These are phyloP conservation scores for Catocala nupta DNA, from an alignment of 2,888 invertebrate genomes.

Conservation along the genomic window DNA sequence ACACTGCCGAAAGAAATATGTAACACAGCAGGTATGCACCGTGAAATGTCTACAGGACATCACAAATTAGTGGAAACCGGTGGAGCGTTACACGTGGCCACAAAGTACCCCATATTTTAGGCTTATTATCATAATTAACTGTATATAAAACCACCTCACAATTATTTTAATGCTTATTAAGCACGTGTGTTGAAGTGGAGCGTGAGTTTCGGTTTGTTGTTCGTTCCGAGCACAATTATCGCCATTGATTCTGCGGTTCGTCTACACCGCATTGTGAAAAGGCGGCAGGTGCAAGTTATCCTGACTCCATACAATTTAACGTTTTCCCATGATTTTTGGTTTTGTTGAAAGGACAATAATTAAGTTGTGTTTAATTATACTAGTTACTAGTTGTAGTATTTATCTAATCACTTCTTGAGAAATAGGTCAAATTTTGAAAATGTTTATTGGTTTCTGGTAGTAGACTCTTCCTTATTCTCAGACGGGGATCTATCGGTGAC, in stretches of 20 bases:
- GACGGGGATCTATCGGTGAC: too few species aligned
- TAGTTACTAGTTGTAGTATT: neutral
- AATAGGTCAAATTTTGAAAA: too few species aligned
- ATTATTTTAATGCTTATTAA: constrained; percentile 84
- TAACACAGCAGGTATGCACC: constrained; percentile 29
- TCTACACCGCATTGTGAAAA: constrained; percentile 53
- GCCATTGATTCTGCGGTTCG: constrained; percentile 83
- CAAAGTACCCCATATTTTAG: constrained; percentile 72
- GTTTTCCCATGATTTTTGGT: constrained; percentile 55
- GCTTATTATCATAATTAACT: constrained; percentile 84
- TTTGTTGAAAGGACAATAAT: constrained; percentile 1
- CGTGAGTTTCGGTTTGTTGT: constrained; percentile 71
- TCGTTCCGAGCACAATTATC: constrained; percentile 79
- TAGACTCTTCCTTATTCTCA: too few species aligned
- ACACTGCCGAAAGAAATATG: constrained; percentile 3
- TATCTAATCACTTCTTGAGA: too few species aligned
- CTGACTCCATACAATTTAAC: constrained; percentile 13
- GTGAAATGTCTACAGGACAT: constrained; percentile 73
- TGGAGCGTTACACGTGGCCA: constrained; percentile 73
- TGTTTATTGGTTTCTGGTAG: too few species aligned
- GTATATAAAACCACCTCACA: constrained; percentile 81
- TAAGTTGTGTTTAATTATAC: neutral
- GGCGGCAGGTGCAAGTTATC: constrained; percentile 66
- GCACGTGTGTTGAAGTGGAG: constrained; percentile 79
- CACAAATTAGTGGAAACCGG: constrained; percentile 79